phyloP scores from a whole-genome alignment of 2,113 vertebrate genomes.

The Picathartes gymnocephalus region DNA sequence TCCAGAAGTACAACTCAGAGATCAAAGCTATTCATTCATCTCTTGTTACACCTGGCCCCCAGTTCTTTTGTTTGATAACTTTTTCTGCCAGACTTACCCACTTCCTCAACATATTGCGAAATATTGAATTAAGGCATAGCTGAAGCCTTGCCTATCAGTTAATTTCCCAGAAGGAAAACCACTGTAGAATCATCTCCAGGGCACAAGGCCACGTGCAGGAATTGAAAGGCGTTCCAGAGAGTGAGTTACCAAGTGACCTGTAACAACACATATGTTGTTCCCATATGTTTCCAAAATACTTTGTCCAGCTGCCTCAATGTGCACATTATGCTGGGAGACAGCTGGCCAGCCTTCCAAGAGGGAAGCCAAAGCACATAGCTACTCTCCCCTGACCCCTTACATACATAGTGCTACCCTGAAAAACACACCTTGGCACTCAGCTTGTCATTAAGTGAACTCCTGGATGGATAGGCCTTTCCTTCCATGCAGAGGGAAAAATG shows the following conservation, averaged over 20 bases:
- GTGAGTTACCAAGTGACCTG: constrained; percentile 54
- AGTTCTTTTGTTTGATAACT: neutral
- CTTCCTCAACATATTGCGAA: neutral
- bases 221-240: constrained; percentile 2
- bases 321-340: constrained; percentile 31
- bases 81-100: neutral
- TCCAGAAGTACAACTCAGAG: neutral
- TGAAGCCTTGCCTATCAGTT: neutral
- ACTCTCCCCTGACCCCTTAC: constrained; percentile 1
- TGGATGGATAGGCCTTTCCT: neutral
- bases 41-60: neutral
- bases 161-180: neutral
- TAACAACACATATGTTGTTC: constrained; percentile 14
- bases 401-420: constrained; percentile 10
- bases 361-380: neutral
- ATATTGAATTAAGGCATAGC: neutral
- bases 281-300: constrained; percentile 43
- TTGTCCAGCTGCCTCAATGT: constrained; percentile 51
- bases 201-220: neutral
- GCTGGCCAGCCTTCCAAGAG: constrained; percentile 14
- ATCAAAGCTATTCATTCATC: neutral
- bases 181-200: neutral
- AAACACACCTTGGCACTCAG: constrained; percentile 25
- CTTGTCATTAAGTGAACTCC: neutral
- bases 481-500: neutral